Evolutionary conservation across 2,888 invertebrate genomes (phyloP).

Genomic region (Phymatocera aterrima): DNA sequence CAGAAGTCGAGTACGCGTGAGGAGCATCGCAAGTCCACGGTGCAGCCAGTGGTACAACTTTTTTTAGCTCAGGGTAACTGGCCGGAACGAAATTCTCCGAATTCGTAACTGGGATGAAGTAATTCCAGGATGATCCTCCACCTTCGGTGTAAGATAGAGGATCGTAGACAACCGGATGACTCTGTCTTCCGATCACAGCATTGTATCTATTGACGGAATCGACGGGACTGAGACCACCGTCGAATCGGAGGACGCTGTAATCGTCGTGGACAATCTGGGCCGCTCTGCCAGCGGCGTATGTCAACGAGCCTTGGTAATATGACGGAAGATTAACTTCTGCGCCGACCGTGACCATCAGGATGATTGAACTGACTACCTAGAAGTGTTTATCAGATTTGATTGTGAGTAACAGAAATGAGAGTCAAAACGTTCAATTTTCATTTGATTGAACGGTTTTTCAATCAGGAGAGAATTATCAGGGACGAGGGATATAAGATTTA

Average conservation of each 20-base stretch:
- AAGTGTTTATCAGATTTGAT: background rate
- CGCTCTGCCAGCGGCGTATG: background rate
- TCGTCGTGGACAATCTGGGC: background rate
- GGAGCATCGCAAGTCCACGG: constrained; percentile 7
- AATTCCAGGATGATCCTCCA: background rate
- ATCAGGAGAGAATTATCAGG: background rate
- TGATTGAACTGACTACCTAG: background rate
- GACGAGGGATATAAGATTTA: background rate
- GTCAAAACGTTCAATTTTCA: no score
- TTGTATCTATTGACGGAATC: background rate
- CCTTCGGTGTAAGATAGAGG: background rate
- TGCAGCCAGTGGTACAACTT: background rate
- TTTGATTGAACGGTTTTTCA: background rate
- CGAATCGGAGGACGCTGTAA: background rate
- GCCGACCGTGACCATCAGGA: background rate
- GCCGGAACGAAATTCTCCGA: background rate
- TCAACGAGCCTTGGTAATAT: background rate
- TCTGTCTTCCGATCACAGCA: background rate
- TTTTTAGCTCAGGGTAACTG: background rate
- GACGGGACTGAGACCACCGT: background rate
- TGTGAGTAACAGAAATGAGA: no score
- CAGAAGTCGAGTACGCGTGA: background rate
- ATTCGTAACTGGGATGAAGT: background rate
- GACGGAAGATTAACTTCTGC: background rate
- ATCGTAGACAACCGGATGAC: background rate